Base-by-base conservation (phyloP, 1,140 invertebrate species). In the Panagrolaimus sp. region DNA sequence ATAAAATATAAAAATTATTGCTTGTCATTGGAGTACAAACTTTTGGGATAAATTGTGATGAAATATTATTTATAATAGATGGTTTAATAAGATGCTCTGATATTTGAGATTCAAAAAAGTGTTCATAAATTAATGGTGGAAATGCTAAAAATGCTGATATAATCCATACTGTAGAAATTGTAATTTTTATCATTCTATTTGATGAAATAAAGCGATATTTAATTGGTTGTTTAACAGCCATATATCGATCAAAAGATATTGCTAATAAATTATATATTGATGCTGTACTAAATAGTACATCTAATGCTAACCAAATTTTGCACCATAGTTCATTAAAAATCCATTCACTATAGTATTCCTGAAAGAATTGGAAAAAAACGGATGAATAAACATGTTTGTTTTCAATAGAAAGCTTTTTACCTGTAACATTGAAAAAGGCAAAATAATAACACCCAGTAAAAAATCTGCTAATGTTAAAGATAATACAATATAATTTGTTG, bases 211-310 rank as follows among this genome's bases (percentile, higher is more conserved):
- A 76, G 21, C 78, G 67, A 62, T 82, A 82, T 67, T 78, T 79
- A 47, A 86, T 84, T 12, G 85, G 85, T 38, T 83, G 75, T 14
- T 77, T 80, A 7, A 86, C 84, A 8, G 85, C 85, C 65, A 86
- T 77, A 72, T 83, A 86, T 28, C 85, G 71, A 71, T 86, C 85
- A 24, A 86, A 80, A 65, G 83, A 84, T 64, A 86, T 86, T 8
- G 84, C 85, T 65, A 84, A 78, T 10, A 86, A 69, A 71, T 85
- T 85, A 28, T 85, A 79, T 65, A 86, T 86, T 12, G 83, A 84
- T 0, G 85, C 84, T 12, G 85, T 86, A 73, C 80, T 84, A 4
- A 86, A 68, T 67, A 82, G 82, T 10, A 86, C 84, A 67, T 86
- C 85, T n/a, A 85, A 75, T 0, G 84, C 83, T 32, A 86, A 78